A percentile compares a stretch with the other conserved stretches of the same genome.
These are phyloP conservation scores for Squalus acanthias DNA, from an alignment of 2,797 vertebrate species.

Conservation along the genomic window DNA sequence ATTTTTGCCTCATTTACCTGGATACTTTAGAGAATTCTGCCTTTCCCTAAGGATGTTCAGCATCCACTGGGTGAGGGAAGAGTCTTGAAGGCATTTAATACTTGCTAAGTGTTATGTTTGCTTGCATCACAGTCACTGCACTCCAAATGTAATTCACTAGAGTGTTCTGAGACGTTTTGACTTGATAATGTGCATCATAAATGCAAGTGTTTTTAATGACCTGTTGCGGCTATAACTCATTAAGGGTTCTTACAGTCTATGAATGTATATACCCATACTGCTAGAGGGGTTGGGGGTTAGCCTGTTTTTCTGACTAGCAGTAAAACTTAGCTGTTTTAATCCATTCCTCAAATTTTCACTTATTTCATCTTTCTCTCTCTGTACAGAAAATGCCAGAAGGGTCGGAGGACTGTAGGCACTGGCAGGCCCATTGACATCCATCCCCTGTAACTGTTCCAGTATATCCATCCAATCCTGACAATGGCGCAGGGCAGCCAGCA, in stretches of 20 bases:
- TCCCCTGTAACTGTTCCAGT: constrained; percentile 54
- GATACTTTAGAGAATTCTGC: background rate
- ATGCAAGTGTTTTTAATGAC: background rate
- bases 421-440: constrained; percentile 74
- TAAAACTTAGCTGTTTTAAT: constrained; percentile 1
- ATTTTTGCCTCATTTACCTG: background rate
- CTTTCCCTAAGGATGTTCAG: background rate
- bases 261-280: background rate
- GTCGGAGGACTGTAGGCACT: constrained; percentile 69
- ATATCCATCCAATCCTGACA: constrained; percentile 59
- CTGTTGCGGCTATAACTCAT: background rate
- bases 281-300: background rate
- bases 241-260: background rate
- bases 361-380: constrained; percentile 42
- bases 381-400: constrained; percentile 71
- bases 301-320: background rate
- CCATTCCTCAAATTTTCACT: background rate
- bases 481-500: constrained; percentile 92
- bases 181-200: background rate
- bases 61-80: background rate
- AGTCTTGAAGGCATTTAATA: background rate
- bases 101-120: background rate
- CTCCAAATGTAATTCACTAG: background rate
- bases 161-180: background rate
- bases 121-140: background rate